Evolutionary conservation across 64 coral and sea anemone species (phyloP), one percentile per base, ranked within the genome.

Genomic region (Montipora sp.): DNA sequence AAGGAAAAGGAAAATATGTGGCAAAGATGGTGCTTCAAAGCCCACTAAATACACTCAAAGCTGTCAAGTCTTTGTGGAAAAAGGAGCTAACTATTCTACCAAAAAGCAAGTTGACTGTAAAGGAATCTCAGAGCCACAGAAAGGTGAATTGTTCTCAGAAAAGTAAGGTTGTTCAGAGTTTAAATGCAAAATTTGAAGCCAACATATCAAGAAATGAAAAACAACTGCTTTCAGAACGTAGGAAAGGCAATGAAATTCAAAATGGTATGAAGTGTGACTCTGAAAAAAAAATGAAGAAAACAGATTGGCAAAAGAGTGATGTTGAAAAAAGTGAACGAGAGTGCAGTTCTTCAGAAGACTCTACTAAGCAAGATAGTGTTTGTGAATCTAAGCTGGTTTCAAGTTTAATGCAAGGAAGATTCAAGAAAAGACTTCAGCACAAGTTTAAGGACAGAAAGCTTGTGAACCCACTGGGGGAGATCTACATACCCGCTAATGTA

Each of bases 391-490:
- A 43, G 27, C 46, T 9, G 9, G 5, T 50, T 71, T 21, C 65
- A 23, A 48, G 71, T 72, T 65, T 4, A 48, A 44, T 70, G 18
- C 82, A 85, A 50, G 65, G 63, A 72, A 85, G 20, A 72, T 8
- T 72, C 2, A 48, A 7, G 66, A 70, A 43, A 71, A 68, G 19
- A 22, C 43, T 71, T 2, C 70, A 71, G 13, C 65, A 85, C 19
- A 85, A 21, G 82, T 63, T 85, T 50, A 85, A 85, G 71, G 44
- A 85, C 61, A 49, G 82, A 85, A 85, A 49, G 66, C 82, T 85
- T 49, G 82, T 85, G 5, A 71, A 16, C 47, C 82, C 82, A 50
- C 45, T 85, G 3, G 82, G 82, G 14, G 82, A 85, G 65, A 58
- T 92, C 10, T 63, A 84, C 80, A 84, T 61, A 2, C 74, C 90